Percentiles rank a stretch among this genome's conserved stretches.
phyloP scores from a whole-genome alignment of 2,888 invertebrate genomes.

The Pyrrhia umbra region DNA sequence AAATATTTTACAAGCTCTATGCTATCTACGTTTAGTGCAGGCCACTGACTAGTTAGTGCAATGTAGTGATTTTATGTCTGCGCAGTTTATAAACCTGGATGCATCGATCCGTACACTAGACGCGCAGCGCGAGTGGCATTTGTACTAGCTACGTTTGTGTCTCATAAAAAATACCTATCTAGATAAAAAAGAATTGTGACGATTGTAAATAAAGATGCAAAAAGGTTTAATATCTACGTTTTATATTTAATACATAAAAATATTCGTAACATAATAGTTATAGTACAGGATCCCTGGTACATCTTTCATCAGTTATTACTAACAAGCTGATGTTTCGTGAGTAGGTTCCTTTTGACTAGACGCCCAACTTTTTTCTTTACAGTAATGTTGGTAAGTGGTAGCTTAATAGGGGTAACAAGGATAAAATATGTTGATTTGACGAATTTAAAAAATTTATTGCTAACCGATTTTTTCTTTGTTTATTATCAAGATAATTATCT shows the following conservation, averaged over 20 bases:
- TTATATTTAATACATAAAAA: background rate
- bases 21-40: constrained; percentile 22
- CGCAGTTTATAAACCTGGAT: constrained; percentile 52
- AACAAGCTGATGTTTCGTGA: no score
- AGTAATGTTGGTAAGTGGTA: no score
- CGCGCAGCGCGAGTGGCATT: constrained; percentile 24
- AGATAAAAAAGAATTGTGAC: constrained; percentile 14
- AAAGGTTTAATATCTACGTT: background rate
- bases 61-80: constrained; percentile 53
- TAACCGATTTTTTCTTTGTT: no score
- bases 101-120: constrained; percentile 47
- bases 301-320: no score
- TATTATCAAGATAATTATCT: no score
- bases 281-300: no score
- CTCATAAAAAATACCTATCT: constrained; percentile 6
- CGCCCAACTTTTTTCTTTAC: no score
- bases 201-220: background rate
- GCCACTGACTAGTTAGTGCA: constrained; percentile 31
- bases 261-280: background rate
- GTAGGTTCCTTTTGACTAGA: no score
- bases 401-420: no score
- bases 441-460: no score
- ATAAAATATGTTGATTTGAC: no score
- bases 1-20: constrained; percentile 15
- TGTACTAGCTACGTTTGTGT: background rate